A percentile compares a stretch with the other conserved stretches of the same genome.
Evolutionary conservation across 2,113 vertebrate species (phyloP).

Genomic region (Salvator merianae): DNA sequence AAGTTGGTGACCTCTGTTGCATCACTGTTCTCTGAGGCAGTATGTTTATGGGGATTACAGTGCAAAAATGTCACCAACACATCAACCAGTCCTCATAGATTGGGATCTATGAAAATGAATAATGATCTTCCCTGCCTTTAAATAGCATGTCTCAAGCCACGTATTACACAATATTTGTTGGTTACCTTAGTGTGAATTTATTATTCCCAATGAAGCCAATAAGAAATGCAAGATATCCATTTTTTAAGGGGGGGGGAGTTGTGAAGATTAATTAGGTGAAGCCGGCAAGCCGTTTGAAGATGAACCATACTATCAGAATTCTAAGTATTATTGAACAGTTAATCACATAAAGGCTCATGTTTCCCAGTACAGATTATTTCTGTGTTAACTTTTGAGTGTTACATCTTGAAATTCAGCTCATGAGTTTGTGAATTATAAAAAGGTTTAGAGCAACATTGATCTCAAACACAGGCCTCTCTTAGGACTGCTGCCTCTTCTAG

Average conservation of each 20-base stretch:
- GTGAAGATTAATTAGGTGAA: constrained; percentile 62
- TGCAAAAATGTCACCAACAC: background rate
- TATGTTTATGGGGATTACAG: background rate
- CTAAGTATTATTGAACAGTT: constrained; percentile 62
- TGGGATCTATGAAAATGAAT: background rate
- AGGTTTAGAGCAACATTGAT: constrained; percentile 34
- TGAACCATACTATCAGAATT: constrained; percentile 56
- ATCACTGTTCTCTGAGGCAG: background rate
- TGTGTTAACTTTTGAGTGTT: constrained; percentile 45
- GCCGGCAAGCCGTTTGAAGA: constrained; percentile 67
- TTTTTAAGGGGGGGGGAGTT: constrained; percentile 12
- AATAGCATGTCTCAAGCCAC: background rate
- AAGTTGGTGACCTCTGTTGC: background rate
- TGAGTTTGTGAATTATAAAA: constrained; percentile 29
- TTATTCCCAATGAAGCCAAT: constrained; percentile 29
- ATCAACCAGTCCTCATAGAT: background rate
- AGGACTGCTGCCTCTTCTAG: constrained; percentile 26
- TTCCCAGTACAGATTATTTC: constrained; percentile 64
- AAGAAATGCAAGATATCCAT: constrained; percentile 65
- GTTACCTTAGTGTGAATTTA: constrained; percentile 18
- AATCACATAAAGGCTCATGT: constrained; percentile 64
- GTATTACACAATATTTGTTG: background rate
- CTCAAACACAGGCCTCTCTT: constrained; percentile 26
- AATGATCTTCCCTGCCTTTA: background rate
- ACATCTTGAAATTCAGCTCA: constrained; percentile 47